Percentiles rank a stretch among this genome's conserved stretches.
Conservation (phyloP, 2,888 invertebrate genomes). For the Lasioglossum zephyrum region DNA sequence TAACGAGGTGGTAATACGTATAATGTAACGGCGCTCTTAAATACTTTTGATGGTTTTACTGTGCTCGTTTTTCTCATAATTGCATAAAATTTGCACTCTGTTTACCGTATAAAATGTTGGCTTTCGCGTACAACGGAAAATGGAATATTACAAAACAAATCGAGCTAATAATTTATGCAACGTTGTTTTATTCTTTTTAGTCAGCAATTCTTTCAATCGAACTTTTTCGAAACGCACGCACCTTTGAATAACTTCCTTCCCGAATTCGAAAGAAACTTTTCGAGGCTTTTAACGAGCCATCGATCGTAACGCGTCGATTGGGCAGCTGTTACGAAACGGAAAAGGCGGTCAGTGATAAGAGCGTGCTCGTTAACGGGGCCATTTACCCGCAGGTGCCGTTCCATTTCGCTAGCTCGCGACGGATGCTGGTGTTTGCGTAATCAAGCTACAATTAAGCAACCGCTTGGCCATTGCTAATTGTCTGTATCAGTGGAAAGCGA, state of each 20-base stretch:
- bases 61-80: neutral
- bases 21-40: neutral
- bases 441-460: conserved; percentile 36
- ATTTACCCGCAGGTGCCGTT: conserved; percentile 37
- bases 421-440: conserved; percentile 44
- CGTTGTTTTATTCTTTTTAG: neutral
- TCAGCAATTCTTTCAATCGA: no score
- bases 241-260: neutral
- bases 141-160: neutral
- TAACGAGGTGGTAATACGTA: neutral
- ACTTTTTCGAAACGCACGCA: no score
- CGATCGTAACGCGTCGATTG: neutral
- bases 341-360: conserved; percentile 3
- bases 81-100: neutral
- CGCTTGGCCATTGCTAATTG: conserved; percentile 18
- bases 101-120: neutral
- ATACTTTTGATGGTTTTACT: neutral
- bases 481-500: conserved; percentile 21
- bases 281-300: neutral
- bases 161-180: neutral
- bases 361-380: neutral
- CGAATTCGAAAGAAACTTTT: neutral
- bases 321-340: neutral
- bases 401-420: neutral
- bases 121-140: neutral